Percentiles rank a stretch among this genome's conserved stretches.
phyloP scores from a whole-genome alignment of 2,113 vertebrate genomes.

The Anthoscopus minutus region DNA sequence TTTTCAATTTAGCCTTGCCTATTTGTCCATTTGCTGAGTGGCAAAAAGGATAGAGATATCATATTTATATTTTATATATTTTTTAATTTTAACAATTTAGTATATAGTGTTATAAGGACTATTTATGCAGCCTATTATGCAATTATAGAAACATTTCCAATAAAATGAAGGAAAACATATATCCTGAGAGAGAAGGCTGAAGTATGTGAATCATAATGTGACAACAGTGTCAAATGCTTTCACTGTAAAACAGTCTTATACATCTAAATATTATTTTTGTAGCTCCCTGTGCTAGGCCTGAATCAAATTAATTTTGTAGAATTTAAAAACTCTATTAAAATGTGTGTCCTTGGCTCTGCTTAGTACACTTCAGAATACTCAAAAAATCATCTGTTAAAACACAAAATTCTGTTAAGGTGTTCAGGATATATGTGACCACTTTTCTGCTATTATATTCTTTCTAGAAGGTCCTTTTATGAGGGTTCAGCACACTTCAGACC shows the following conservation, averaged over 20 bases:
- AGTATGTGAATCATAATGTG: background rate
- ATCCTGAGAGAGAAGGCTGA: background rate
- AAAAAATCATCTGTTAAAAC: background rate
- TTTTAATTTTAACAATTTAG: background rate
- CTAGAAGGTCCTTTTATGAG: background rate
- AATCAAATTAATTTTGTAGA: background rate
- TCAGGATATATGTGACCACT: background rate
- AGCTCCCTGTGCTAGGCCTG: background rate
- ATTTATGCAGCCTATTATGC: background rate
- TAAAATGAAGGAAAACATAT: background rate
- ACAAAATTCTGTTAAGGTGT: background rate
- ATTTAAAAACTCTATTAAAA: background rate
- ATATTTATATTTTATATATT: too few relatives aligned
- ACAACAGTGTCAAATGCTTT: background rate
- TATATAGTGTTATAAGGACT: background rate
- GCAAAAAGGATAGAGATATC: background rate
- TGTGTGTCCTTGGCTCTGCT: background rate
- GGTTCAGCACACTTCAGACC: background rate
- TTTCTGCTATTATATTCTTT: background rate
- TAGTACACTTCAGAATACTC: background rate
- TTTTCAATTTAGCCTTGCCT: background rate
- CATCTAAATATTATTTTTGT: background rate
- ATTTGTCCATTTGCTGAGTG: background rate
- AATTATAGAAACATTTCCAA: background rate
- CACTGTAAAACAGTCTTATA: background rate